These are phyloP conservation scores for Scortum barcoo DNA, from an alignment of 2,113 vertebrate genomes.

Conservation along the genomic window DNA sequence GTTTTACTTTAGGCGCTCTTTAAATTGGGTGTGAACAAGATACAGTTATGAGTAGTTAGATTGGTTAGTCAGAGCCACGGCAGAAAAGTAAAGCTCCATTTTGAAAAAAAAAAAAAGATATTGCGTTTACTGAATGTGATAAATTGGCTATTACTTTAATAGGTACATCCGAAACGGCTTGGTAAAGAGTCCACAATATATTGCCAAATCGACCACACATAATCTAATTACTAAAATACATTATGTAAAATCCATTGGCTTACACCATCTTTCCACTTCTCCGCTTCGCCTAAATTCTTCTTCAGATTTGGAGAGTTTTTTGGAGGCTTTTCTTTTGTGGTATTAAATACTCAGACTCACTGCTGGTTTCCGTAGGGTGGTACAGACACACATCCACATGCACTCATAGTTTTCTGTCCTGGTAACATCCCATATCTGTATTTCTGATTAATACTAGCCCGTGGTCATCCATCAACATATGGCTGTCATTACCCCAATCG, in stretches of 20 bases:
- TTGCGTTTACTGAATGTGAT: slow-evolving; percentile 1
- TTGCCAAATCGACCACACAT: slow-evolving; percentile 12
- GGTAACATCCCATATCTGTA: slow-evolving; percentile 72
- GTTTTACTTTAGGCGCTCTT: slow-evolving; percentile 37
- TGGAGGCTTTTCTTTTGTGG: background rate
- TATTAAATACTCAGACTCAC: background rate
- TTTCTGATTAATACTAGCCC: slow-evolving; percentile 80
- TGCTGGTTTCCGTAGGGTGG: background rate
- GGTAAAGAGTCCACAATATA: background rate
- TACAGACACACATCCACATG: background rate
- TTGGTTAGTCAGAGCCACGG: background rate
- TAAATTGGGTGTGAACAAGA: slow-evolving; percentile 23
- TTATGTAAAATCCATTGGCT: slow-evolving; percentile 16
- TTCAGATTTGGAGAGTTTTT: slow-evolving; percentile 1
- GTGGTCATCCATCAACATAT: slow-evolving; percentile 83
- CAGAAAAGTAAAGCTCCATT: background rate
- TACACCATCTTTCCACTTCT: background rate
- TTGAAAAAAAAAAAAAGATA: background rate
- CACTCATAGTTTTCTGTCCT: slow-evolving; percentile 39
- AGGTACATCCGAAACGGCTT: background rate
- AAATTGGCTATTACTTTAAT: background rate
- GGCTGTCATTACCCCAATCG: slow-evolving; percentile 82
- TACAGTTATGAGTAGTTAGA: background rate
- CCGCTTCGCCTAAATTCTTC: background rate
- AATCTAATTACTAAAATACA: slow-evolving; percentile 16